Conservation (phyloP, 2,113 vertebrate genomes). For the Ptyas mucosa region DNA sequence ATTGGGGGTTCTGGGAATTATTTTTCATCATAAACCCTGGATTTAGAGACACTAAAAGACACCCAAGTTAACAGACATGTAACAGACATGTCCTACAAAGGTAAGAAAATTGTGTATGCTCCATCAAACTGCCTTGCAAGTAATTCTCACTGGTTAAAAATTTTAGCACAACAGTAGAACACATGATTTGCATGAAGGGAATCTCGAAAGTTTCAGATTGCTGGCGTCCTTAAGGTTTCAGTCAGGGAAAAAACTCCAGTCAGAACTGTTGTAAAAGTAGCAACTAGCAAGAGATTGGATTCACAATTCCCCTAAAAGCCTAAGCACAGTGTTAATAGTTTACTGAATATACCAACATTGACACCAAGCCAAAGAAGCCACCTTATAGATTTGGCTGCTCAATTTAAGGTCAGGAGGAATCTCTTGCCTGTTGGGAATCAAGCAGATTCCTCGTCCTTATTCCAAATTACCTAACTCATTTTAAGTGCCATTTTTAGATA, state of each 20-base stretch:
- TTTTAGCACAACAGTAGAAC: not conserved
- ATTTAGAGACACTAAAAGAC: not conserved
- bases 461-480: not conserved
- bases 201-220: not conserved
- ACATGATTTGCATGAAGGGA: not conserved
- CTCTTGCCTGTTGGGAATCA: not conserved
- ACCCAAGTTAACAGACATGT: not conserved
- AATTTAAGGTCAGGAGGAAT: not conserved
- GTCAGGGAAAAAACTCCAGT: not conserved
- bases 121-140: not conserved
- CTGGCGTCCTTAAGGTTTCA: not conserved
- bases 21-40: not conserved
- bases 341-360: not conserved
- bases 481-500: not conserved
- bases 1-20: not conserved
- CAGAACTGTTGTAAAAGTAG: not conserved
- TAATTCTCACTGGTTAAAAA: not conserved
- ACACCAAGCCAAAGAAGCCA: not conserved
- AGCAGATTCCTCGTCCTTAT: not conserved
- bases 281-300: not conserved
- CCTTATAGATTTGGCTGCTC: not conserved
- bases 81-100: not conserved
- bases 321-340: not conserved
- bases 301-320: not conserved
- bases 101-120: not conserved